Conservation (phyloP, 2,888 invertebrate species). For the Byasa hedistus region DNA sequence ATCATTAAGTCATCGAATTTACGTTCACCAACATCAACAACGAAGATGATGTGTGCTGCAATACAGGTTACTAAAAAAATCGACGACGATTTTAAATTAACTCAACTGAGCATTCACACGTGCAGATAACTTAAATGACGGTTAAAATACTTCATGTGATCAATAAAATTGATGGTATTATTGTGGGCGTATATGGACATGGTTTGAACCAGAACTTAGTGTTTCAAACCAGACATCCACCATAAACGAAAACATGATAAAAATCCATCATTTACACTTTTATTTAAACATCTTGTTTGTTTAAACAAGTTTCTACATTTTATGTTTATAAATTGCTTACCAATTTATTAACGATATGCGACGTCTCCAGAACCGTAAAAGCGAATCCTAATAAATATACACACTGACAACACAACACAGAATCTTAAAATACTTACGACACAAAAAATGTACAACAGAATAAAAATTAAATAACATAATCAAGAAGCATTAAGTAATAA, state of each 20-base stretch:
- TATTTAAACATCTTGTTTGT: neutral
- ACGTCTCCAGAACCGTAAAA: slow-evolving; percentile 21
- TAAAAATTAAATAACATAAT: slow-evolving; percentile 1
- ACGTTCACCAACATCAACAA: neutral
- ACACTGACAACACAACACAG: slow-evolving; percentile 21
- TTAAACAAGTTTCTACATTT: neutral
- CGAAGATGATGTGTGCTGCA: neutral
- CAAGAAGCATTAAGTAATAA: neutral
- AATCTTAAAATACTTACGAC: neutral
- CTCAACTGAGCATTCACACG: neutral
- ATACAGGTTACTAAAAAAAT: neutral
- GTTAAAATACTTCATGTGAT: neutral
- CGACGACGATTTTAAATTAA: neutral
- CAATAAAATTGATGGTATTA: slow-evolving; percentile 8
- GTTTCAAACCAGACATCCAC: neutral
- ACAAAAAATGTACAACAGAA: neutral
- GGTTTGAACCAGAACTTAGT: slow-evolving; percentile 2
- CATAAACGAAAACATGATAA: neutral
- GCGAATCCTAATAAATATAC: slow-evolving; percentile 13
- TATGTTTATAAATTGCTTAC: slow-evolving; percentile 8
- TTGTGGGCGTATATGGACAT: slow-evolving; percentile 22
- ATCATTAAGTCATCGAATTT: too few species aligned
- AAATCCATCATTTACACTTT: neutral
- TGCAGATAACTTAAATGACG: neutral
- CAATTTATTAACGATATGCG: slow-evolving; percentile 21